Base-by-base conservation (phyloP, 2,888 invertebrate genomes). In the Pediacus dermestoides region DNA sequence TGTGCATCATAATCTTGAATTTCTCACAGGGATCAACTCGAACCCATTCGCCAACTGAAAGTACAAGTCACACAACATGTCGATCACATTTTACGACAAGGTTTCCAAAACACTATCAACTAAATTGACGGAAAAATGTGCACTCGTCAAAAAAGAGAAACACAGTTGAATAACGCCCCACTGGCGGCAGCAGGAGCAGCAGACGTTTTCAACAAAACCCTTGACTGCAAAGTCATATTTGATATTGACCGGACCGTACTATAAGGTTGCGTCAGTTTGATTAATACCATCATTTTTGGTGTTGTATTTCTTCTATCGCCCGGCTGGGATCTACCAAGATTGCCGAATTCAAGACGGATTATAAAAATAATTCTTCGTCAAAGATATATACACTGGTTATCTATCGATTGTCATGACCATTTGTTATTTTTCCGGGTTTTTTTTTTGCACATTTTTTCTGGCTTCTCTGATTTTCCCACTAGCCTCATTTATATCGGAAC, bases 101-200 rank as follows among this genome's bases (percentile, higher is more conserved):
- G 38, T 40, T 40, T 39, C 34, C 39, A 33, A 37, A 31, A 30
- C 10, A 41, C 44, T 54, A 54, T 57, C 55, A 47, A 44, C 48
- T 42, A 52, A 55, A 55, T 55, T 55, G 57, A 52, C 54, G 52
- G 51, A 53, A 53, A 57, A 57, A 52, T 52, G 54, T 48, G 38
- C n/a, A n/a, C n/a, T n/a, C n/a, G n/a, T n/a, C 6, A 18, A 18
- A n/a, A 18, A 18, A 18, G n/a, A 7, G n/a, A 18, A 18, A 18
- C 6, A 18, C 6, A 18, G 21, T 18, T 6, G 21, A n/a, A 6
- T 7, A 18, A 18, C n/a, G n/a, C n/a, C n/a, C 6, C 21, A 18
- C 21, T 18, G 21, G 21, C n/a, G n/a, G n/a, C n/a, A 18, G 21
- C 21, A 18, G 21, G n/a, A 6, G 21, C 21, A n/a, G 6, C n/a